phyloP scores from a whole-genome alignment of 2,797 vertebrate species.

The Vultur gryphus region DNA sequence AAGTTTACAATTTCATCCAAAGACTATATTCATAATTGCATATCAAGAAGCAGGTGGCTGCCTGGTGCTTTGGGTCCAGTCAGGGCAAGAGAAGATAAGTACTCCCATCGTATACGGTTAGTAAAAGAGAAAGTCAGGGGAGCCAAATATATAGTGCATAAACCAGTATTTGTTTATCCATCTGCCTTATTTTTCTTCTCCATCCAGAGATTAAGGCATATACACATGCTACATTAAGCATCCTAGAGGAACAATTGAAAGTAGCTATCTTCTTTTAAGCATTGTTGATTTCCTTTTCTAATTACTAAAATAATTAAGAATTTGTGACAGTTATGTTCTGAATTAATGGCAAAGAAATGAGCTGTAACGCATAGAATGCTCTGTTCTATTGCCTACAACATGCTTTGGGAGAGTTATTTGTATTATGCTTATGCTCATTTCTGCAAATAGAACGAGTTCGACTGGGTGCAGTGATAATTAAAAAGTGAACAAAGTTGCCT shows the following conservation, averaged over 20 bases:
- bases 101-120: rapidly evolving
- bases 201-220: neutral
- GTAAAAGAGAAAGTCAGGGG: neutral
- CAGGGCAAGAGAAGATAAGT: neutral
- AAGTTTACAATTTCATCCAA: neutral
- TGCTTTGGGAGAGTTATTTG: neutral
- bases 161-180: neutral
- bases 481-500: neutral
- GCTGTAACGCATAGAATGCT: neutral
- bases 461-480: neutral
- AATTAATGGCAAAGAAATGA: conserved; percentile 32
- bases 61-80: neutral
- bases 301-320: conserved; percentile 41
- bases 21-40: neutral
- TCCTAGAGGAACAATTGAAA: neutral
- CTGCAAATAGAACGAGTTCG: neutral
- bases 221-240: neutral
- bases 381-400: neutral
- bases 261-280: neutral
- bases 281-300: neutral
- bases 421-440: neutral
- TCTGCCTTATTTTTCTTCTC: neutral
- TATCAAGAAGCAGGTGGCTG: neutral
- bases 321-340: conserved; percentile 5
- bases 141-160: neutral